Evolutionary conservation across 2,797 vertebrate genomes (phyloP).

Genomic region (Brachyalestes nurse): DNA sequence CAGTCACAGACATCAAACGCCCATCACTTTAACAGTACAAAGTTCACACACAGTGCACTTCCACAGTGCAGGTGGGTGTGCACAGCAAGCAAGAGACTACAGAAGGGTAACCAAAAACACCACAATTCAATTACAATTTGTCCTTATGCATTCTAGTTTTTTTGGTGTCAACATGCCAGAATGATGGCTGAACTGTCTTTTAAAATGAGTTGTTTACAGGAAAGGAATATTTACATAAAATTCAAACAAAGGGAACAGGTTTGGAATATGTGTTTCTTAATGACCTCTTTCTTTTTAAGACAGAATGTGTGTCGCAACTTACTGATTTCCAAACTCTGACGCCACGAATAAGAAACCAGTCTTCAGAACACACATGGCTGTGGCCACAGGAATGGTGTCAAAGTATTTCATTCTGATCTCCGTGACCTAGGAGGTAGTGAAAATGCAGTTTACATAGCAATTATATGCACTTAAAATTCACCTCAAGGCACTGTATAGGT

Average conservation of each 20-base stretch:
- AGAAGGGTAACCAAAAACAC: neutral
- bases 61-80: neutral
- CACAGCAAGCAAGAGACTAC: neutral
- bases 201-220: neutral
- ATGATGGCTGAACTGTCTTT: neutral
- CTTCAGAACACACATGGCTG: slow-evolving; percentile 98
- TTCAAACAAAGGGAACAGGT: too few relatives aligned
- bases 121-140: neutral
- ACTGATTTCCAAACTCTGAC: slow-evolving; percentile 99
- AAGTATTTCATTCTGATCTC: slow-evolving; percentile 98
- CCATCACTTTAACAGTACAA: neutral
- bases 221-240: neutral
- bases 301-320: slow-evolving; percentile 70
- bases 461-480: neutral
- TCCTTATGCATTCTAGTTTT: neutral
- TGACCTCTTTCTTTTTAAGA: too few relatives aligned
- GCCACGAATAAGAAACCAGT: slow-evolving; percentile 97
- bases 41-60: neutral
- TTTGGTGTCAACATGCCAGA: neutral
- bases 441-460: slow-evolving; percentile 8
- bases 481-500: neutral
- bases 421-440: slow-evolving; percentile 83
- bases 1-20: neutral
- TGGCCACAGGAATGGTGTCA: slow-evolving; percentile 95
- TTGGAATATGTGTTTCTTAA: too few relatives aligned